Conservation (phyloP, 2,113 vertebrate species). For the Macrotus californicus region DNA sequence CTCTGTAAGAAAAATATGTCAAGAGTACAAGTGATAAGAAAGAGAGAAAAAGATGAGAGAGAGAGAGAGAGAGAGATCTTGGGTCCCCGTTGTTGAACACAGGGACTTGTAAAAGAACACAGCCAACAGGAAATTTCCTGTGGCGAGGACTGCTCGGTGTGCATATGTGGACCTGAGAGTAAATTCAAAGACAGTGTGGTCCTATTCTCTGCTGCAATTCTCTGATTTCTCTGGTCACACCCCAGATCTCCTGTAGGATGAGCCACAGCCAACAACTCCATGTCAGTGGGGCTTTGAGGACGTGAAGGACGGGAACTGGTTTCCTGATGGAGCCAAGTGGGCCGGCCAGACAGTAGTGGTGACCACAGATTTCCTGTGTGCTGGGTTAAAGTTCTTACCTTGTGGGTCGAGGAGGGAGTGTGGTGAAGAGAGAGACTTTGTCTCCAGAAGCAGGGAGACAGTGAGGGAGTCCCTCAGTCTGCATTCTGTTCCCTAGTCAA, state of each 20-base stretch:
- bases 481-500: not conserved
- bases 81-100: not conserved
- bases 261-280: not conserved
- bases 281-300: not conserved
- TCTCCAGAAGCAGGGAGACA: not conserved
- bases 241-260: not conserved
- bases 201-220: not conserved
- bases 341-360: not conserved
- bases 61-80: not conserved
- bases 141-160: not conserved
- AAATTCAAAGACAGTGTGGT: not conserved
- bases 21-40: not conserved
- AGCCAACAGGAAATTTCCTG: not conserved
- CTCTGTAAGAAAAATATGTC: not conserved
- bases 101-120: not conserved
- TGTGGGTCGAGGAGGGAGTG: not conserved
- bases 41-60: not conserved
- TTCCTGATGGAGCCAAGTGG: not conserved
- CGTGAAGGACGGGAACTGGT: not conserved
- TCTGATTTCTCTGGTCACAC: not conserved
- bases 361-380: not conserved
- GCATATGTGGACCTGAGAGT: not conserved
- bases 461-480: not conserved
- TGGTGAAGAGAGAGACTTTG: not conserved
- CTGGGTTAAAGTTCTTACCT: not conserved